phyloP scores from a whole-genome alignment of 2,113 vertebrate genomes.

The Natator depressus region DNA sequence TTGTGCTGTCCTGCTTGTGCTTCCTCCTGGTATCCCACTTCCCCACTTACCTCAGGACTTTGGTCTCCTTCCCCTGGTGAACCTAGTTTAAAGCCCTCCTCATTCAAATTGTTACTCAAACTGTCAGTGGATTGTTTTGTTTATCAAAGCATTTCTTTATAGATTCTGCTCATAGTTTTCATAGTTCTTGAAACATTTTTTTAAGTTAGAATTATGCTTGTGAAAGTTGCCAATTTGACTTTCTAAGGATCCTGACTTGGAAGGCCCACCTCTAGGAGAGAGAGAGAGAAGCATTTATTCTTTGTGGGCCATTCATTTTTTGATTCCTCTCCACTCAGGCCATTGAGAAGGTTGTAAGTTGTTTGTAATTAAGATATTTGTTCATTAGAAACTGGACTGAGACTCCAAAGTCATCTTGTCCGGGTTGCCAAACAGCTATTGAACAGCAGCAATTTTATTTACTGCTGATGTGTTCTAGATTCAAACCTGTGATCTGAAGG shows the following conservation, averaged over 20 bases:
- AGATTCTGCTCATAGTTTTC: background rate
- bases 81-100: no score
- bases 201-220: background rate
- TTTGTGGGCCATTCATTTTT: background rate
- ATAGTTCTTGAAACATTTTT: background rate
- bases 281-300: background rate
- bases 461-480: background rate
- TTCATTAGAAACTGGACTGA: background rate
- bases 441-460: background rate
- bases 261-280: background rate
- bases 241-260: background rate
- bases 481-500: background rate
- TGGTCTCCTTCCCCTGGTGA: no score
- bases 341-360: background rate
- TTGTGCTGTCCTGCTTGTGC: no score
- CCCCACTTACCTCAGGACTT: no score
- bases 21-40: no score
- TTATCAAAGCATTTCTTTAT: background rate
- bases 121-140: background rate
- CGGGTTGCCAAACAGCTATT: background rate
- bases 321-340: background rate
- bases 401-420: background rate
- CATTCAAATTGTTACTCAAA: background rate
- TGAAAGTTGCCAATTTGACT: background rate
- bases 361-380: background rate